Conservation (phyloP, 2,888 invertebrate genomes). For the Lithosia quadra region DNA sequence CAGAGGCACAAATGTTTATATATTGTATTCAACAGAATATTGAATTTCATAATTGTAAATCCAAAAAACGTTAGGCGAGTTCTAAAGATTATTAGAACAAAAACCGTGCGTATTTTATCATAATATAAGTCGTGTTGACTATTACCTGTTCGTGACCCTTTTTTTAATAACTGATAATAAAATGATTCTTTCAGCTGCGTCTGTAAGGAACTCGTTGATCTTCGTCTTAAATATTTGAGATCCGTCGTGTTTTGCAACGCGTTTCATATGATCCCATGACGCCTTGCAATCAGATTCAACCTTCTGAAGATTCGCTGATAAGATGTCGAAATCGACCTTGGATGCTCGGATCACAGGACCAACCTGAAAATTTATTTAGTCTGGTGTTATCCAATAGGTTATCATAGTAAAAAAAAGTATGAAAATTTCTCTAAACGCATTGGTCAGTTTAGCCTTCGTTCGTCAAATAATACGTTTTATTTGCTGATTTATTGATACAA, state of each 20-base stretch:
- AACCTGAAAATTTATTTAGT: slow-evolving; percentile 84
- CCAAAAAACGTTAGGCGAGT: too few relatives aligned
- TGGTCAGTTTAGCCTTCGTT: too few relatives aligned
- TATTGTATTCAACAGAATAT: background rate
- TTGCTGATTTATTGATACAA: background rate
- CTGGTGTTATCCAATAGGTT: background rate
- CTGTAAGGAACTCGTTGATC: slow-evolving; percentile 97
- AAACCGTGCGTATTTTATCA: background rate
- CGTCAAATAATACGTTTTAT: background rate
- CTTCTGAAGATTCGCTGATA: slow-evolving; percentile 93
- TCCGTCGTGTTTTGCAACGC: slow-evolving; percentile 97
- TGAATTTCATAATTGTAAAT: too few relatives aligned
- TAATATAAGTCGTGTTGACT: background rate
- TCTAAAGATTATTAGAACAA: too few relatives aligned
- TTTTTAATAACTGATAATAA: slow-evolving; percentile 96
- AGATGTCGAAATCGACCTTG: slow-evolving; percentile 98
- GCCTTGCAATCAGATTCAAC: slow-evolving; percentile 98
- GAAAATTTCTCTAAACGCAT: too few relatives aligned
- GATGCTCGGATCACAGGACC: slow-evolving; percentile 96
- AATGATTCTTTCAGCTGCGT: slow-evolving; percentile 99
- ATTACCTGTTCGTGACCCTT: slow-evolving; percentile 94
- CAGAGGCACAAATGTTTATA: slow-evolving; percentile 20
- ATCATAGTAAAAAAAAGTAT: too few relatives aligned
- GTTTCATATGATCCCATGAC: slow-evolving; percentile 98
- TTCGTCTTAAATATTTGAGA: slow-evolving; percentile 95